Evolutionary conservation across 1,140 invertebrate genomes (phyloP), one percentile per base, ranked within the genome.

Genomic region (Apolygus lucorum): DNA sequence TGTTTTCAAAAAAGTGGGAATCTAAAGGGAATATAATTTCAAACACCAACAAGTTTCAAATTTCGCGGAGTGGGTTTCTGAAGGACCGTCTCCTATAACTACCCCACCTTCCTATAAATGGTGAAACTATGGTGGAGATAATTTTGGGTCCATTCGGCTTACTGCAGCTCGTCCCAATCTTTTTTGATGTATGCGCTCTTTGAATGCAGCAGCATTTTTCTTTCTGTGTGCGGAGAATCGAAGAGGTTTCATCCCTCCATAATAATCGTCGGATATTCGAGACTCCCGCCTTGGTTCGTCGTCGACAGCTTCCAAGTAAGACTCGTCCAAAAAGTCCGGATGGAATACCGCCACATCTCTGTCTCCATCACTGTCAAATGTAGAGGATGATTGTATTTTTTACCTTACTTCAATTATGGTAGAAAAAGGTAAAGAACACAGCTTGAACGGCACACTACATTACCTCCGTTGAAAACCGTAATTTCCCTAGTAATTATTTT

Each of bases 261-360:
- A 14, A 4, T 59, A 17, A 21, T 14, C 54, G 11, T 8, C 8
- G 22, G 34, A 42, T 17, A 4, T 42, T 42, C 54, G 54, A 11
- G 54, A 59, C 4, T 59, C 54, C 2, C 22, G 11, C 22, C 54
- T 13, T 21, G 54, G 22, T 24, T 59, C 54, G 11, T 4, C 11
- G 2, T 59, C 54, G 8, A 24, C 22, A 59, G 54, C 2, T 4
- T 59, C 8, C 13, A 59, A 24, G 54, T 14, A 59, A 24, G 54
- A 59, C 22, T 59, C 54, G 22, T 59, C 54, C 13, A 59, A 24
- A 22, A 59, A 59, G 54, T 59, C 54, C 11, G 54, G 54, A 24
- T 59, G 54, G 22, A 22, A 8, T 22, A 13, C 54, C 4, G 54
- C 11, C 54, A 59, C 22, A 59, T 59, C 54, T 4, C 54, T 21